Conservation (phyloP, 2,113 vertebrate genomes). For the Phalacrocorax brasilianus region DNA sequence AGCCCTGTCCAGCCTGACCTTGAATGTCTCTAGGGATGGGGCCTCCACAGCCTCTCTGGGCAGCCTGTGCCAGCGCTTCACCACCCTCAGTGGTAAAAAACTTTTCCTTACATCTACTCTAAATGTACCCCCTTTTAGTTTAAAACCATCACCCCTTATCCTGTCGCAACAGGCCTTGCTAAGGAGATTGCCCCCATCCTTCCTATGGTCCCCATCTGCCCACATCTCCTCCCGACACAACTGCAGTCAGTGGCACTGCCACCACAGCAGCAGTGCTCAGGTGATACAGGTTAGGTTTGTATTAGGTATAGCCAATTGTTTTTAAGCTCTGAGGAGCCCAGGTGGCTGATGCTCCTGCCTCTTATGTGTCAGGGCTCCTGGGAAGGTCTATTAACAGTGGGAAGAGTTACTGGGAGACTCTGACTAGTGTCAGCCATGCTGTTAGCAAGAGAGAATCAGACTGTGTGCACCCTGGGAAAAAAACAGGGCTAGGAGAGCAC, state of each 20-base stretch:
- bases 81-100: too few species aligned
- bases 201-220: too few species aligned
- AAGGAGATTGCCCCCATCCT: too few species aligned
- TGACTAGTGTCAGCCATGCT: neutral
- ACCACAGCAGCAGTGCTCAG: neutral
- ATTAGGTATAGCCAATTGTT: neutral
- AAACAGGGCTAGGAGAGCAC: neutral
- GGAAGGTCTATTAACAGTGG: neutral
- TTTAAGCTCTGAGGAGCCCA: neutral
- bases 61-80: too few species aligned
- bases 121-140: too few species aligned
- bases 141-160: too few species aligned
- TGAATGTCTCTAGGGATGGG: too few species aligned
- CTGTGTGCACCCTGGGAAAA: rapidly evolving
- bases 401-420: neutral
- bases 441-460: neutral
- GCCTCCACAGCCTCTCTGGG: too few species aligned
- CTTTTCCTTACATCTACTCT: too few species aligned
- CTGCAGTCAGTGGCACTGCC: neutral
- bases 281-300: neutral
- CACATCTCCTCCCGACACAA: neutral
- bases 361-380: neutral
- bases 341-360: neutral
- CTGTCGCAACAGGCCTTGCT: too few species aligned
- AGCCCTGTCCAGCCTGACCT: too few species aligned